These are phyloP conservation scores for Fulmarus glacialis DNA, from an alignment of 2,113 vertebrate genomes.

Conservation along the genomic window DNA sequence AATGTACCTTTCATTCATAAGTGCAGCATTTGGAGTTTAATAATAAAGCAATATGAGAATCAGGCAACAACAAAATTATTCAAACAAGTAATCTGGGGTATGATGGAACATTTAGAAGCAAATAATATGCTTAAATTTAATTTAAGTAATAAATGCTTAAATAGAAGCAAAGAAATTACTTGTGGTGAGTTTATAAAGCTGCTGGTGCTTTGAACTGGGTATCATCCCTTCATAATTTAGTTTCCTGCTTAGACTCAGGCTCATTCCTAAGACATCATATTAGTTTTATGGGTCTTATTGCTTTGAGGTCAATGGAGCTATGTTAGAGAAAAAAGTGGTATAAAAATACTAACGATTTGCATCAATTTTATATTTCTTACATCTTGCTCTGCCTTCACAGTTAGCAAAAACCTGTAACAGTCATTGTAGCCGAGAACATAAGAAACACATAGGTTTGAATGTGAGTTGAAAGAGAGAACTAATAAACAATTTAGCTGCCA, in stretches of 20 bases:
- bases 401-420: background rate
- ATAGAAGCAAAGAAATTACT: background rate
- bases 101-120: background rate
- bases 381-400: background rate
- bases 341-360: background rate
- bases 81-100: background rate
- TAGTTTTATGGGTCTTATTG: background rate
- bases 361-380: background rate
- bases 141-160: background rate
- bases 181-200: background rate
- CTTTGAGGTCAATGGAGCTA: background rate
- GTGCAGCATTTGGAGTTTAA: background rate
- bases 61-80: slow-evolving; percentile 7
- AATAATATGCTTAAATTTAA: background rate
- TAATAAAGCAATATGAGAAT: background rate
- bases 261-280: background rate
- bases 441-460: background rate
- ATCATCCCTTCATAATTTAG: background rate
- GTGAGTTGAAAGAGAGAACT: background rate
- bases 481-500: background rate
- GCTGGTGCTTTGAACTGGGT: background rate
- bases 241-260: background rate
- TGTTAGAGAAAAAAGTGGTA: background rate
- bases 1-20: slow-evolving; percentile 6
- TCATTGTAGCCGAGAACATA: background rate